Evolutionary conservation across 2,888 invertebrate genomes (phyloP).

Genomic region (Melanostoma mellinum): DNA sequence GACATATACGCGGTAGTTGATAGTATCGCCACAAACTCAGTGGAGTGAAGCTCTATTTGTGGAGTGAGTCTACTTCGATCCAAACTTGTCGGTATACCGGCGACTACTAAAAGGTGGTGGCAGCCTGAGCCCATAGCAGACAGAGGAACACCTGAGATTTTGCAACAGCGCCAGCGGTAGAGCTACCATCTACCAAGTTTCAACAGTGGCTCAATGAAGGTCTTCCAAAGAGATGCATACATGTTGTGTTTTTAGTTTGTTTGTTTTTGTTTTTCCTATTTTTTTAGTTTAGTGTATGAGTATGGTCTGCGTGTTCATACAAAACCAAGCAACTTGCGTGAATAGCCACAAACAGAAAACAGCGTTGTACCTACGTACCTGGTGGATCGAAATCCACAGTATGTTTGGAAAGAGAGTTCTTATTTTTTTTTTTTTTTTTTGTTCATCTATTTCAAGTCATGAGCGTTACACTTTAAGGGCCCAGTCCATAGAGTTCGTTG

Average conservation of each 20-base stretch:
- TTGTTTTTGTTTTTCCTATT: not conserved
- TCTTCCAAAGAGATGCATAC: constrained; percentile 33
- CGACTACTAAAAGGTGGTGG: constrained; percentile 58
- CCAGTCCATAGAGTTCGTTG: no score
- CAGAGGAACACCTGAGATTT: constrained; percentile 39
- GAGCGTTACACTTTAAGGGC: no score
- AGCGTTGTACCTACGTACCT: no score
- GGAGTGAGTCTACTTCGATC: constrained; percentile 44
- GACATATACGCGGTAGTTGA: constrained; percentile 41
- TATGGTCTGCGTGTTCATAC: no score
- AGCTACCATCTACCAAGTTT: not conserved
- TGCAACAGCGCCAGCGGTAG: constrained; percentile 12
- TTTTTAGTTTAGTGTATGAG: no score
- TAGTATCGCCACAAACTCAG: constrained; percentile 11
- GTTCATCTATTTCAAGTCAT: no score
- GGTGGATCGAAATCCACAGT: no score
- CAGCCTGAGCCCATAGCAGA: constrained; percentile 12
- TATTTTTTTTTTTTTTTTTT: no score
- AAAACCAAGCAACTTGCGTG: no score
- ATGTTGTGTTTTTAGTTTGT: constrained; percentile 12
- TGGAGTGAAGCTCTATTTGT: constrained; percentile 27
- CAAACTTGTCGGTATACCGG: constrained; percentile 57
- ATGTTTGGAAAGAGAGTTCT: no score
- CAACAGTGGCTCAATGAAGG: constrained; percentile 34
- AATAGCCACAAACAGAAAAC: no score